Evolutionary conservation across 2,797 vertebrate genomes (phyloP), one percentile per base, ranked within the genome.

Genomic region (Bucorvus abyssinicus): DNA sequence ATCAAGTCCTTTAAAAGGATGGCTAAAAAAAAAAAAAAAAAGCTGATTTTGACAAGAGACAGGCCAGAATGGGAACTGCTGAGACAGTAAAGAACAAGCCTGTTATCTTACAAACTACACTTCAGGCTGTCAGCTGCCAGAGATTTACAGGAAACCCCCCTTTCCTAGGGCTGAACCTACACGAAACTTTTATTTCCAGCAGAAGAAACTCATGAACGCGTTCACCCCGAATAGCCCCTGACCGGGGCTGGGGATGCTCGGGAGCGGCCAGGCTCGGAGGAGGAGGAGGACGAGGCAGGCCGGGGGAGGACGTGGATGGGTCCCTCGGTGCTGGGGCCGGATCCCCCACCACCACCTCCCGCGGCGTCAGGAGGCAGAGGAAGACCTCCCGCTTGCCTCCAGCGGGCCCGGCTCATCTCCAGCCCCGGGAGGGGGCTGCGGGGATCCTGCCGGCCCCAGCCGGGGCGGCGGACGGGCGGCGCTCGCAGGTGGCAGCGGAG

Each of bases 21-120:
- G 45, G 55, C 21, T n/a, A 2, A 44, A 36, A 50, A 57, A 42
- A 59, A 26, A 24, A 14, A n/a, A 34, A 63, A 57, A 56, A 83
- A 87, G 93, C 74, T 84, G 90, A 89, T 97, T 90, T 91, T 96
- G 93, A 97, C 91, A 95, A 93, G 93, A 96, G 83, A 91, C 94
- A 97, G 96, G 91, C 93, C 78, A 88, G 86, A 95, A 87, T 57
- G 63, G 93, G 85, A 97, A 94, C 92, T 95, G 93, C 92, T 95
- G 94, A 95, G 91, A 91, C 89, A 95, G 94, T 95, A 87, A 97
- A 94, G 94, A 95, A 91, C 92, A 95, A 95, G 93, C 69, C 95
- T 96, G 96, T 97, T 97, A 97, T 97, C 96, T 97, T 88, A 96
- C 91, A 97, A 94, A 93, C 95, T 95, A 96, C 96, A 97, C 96